phyloP scores from a whole-genome alignment of 2,888 invertebrate genomes.

The Tridacna gigas region DNA sequence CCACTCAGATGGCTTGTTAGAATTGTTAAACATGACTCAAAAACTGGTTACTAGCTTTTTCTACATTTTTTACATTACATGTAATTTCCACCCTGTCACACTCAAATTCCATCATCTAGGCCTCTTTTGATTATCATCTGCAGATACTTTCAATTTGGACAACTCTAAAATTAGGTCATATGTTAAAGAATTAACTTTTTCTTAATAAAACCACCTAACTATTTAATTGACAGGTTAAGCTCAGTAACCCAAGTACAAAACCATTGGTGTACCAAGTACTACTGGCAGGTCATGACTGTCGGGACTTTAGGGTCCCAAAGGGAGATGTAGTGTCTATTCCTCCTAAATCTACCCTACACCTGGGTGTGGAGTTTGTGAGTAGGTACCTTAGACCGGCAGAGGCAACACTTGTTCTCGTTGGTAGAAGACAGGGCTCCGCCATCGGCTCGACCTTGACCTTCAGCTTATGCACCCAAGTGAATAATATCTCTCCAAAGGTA shows the following conservation, averaged over 20 bases:
- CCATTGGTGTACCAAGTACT: conserved; percentile 82
- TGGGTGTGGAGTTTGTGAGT: conserved; percentile 78
- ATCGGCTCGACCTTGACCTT: conserved; percentile 83
- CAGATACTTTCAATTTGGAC: no score
- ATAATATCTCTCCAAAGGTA: conserved; percentile 83
- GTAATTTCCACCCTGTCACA: no score
- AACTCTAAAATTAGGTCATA: no score
- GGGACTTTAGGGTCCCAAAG: conserved; percentile 82
- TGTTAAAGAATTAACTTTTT: neutral
- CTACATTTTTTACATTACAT: no score
- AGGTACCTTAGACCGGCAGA: conserved; percentile 82
- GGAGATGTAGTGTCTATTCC: conserved; percentile 81
- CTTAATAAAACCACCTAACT: neutral
- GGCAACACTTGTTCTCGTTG: conserved; percentile 82
- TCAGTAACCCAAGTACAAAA: conserved; percentile 83
- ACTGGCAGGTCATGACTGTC: conserved; percentile 82
- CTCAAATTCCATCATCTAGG: no score
- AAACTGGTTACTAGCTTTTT: no score
- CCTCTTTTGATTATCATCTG: no score
- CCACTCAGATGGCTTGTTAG: no score
- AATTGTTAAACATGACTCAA: no score
- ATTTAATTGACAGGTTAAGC: conserved; percentile 76
- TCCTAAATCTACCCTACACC: conserved; percentile 77
- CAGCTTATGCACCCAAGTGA: conserved; percentile 80
- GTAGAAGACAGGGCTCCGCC: conserved; percentile 80